A percentile compares a stretch with the other conserved stretches of the same genome.
Conservation (phyloP, 92 coral and sea anemone species). For the Metridium senile region DNA sequence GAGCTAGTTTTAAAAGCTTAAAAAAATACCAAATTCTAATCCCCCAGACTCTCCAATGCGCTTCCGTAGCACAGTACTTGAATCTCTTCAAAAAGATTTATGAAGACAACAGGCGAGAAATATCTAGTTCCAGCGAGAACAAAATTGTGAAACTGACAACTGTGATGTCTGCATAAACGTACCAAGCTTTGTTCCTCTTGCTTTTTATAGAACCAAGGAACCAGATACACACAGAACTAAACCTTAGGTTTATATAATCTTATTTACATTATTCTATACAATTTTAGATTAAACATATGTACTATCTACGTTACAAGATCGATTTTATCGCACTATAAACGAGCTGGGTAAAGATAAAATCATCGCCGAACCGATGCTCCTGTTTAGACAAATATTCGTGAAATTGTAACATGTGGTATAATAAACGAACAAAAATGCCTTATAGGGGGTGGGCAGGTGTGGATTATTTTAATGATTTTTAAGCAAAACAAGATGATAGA, state of each 20-base stretch:
- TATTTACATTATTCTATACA: no score
- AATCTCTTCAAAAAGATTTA: not conserved
- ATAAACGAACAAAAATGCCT: not conserved
- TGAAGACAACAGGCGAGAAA: not conserved
- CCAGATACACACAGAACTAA: no score
- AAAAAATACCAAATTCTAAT: conserved; percentile 2
- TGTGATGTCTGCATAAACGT: no score
- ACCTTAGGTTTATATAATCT: no score
- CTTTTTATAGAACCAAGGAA: no score
- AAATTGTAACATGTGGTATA: not conserved
- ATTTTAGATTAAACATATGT: not conserved
- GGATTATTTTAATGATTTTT: no score
- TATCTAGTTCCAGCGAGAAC: not conserved
- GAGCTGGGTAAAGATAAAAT: no score
- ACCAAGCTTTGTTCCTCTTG: no score
- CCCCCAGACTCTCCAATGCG: conserved; percentile 1
- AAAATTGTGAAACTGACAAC: not conserved
- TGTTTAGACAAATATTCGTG: no score
- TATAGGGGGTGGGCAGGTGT: not conserved
- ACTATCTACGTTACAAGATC: not conserved
- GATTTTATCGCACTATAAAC: no score
- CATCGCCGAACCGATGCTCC: no score
- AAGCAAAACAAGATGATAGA: no score
- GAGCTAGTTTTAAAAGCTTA: conserved; percentile 18
- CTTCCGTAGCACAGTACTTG: conserved; percentile 14